phyloP scores from a whole-genome alignment of 2,888 invertebrate genomes.

The Mamestra brassicae region DNA sequence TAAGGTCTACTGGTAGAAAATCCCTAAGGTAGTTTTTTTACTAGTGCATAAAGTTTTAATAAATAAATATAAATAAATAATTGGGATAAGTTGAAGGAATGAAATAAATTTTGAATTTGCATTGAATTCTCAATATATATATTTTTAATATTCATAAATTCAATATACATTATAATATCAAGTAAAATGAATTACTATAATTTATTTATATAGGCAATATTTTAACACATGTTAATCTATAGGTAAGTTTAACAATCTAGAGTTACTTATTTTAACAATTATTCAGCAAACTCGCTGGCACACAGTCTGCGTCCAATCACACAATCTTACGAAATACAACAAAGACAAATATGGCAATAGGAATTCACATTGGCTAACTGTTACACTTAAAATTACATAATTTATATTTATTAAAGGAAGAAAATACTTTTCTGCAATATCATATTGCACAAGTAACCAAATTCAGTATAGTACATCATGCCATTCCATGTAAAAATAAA shows the following conservation, averaged over 20 bases:
- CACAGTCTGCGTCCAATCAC: slow-evolving; percentile 50
- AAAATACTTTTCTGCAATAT: slow-evolving; percentile 83
- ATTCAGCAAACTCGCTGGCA: slow-evolving; percentile 70
- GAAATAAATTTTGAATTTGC: slow-evolving; percentile 69
- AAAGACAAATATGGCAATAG: slow-evolving; percentile 88
- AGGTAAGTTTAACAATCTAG: slow-evolving; percentile 90
- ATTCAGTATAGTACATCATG: slow-evolving; percentile 83
- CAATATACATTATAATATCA: slow-evolving; percentile 91
- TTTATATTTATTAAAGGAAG: slow-evolving; percentile 74
- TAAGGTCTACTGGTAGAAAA: no score
- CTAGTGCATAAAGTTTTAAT: no score
- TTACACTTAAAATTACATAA: slow-evolving; percentile 72
- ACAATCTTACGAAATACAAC: slow-evolving; percentile 77
- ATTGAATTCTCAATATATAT: slow-evolving; percentile 90
- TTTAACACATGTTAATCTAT: slow-evolving; percentile 91
- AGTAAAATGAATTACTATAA: slow-evolving; percentile 91
- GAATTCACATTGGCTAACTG: slow-evolving; percentile 87
- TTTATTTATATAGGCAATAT: slow-evolving; percentile 91
- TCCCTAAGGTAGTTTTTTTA: no score
- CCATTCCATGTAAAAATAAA: slow-evolving; percentile 82
- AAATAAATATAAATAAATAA: no score
- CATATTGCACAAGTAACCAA: slow-evolving; percentile 82
- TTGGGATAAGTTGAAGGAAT: slow-evolving; percentile 17
- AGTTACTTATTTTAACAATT: slow-evolving; percentile 87
- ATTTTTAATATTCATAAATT: slow-evolving; percentile 91